Conservation (phyloP, 2,113 vertebrate species). For the Otis tarda region DNA sequence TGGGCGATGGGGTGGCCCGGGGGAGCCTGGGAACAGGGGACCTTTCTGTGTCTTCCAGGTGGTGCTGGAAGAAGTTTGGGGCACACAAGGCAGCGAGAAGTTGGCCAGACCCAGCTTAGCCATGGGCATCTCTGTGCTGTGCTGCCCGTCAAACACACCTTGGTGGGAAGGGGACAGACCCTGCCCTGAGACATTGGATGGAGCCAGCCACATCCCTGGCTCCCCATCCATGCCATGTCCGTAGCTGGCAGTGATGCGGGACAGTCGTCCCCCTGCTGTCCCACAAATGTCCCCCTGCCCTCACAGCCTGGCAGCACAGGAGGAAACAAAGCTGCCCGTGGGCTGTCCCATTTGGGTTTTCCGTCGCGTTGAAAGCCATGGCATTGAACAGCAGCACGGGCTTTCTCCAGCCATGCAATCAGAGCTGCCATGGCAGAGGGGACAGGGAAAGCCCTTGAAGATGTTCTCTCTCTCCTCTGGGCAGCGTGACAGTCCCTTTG, state of each 20-base stretch:
- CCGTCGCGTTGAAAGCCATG: neutral
- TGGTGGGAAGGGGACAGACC: neutral
- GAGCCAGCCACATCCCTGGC: neutral
- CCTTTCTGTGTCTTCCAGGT: neutral
- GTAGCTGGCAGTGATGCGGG: neutral
- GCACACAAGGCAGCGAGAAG: neutral
- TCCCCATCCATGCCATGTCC: neutral
- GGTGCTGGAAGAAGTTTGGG: neutral
- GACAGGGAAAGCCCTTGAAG: neutral
- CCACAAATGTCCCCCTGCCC: neutral
- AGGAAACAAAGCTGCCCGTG: neutral
- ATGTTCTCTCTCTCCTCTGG: neutral
- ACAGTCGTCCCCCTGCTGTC: too few species aligned
- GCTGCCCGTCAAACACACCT: neutral
- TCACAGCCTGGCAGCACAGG: neutral
- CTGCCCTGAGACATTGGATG: accelerated
- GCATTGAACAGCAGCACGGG: neutral
- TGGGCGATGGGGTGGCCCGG: neutral
- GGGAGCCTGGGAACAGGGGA: neutral
- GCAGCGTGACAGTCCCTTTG: neutral
- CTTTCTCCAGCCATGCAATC: neutral
- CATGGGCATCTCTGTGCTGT: neutral
- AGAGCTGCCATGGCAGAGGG: neutral
- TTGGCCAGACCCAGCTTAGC: accelerated
- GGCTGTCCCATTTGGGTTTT: neutral